Evolutionary conservation across 2,888 invertebrate genomes (phyloP), one percentile per base, ranked within the genome.

Genomic region (Geotrupes spiniger): DNA sequence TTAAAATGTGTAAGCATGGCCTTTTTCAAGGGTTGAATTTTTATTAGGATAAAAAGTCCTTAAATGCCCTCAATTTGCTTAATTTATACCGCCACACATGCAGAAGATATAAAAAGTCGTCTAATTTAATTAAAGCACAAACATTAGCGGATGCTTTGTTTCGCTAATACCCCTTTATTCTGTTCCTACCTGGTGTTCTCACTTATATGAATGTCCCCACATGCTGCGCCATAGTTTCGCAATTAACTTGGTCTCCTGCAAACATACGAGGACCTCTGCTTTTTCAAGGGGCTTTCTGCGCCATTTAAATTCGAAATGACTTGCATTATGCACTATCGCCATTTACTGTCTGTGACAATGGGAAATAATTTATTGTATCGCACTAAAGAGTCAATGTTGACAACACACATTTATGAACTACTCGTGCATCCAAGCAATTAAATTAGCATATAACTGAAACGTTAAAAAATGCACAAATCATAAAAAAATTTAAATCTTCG

Each of bases 171-270:
- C 51, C 51, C 41, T 40, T 33, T 37, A 41, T 41, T 44, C 53
- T 46, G 14, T 46, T 51, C 52, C 57, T 54, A 51, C 49, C 51
- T 51, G 52, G 52, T 53, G 53, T 48, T 48, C 26, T 51, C 51
- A 41, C 43, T 51, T 42, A 43, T 43, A 46, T 63, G 65, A 68
- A 68, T 66, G 68, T 68, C 64, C 71, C 46, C 72, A 71, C 69
- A 71, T 72, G 72, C 70, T 70, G 69, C 68, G 64, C 68, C 66
- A 73, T 73, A 72, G 73, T 73, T 73, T 72, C 64, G 73, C 70
- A 73, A 73, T 73, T 73, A 73, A 69, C 71, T 65, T 46, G 46
- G 46, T 54, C 60, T 61, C 60, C 56, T 57, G 57, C 33, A 42
- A 53, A 57, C 61, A 63, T 63, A 63, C 57, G 62, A 60, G 59